Conservation (phyloP, 2,888 invertebrate species). For the Muscina levida region DNA sequence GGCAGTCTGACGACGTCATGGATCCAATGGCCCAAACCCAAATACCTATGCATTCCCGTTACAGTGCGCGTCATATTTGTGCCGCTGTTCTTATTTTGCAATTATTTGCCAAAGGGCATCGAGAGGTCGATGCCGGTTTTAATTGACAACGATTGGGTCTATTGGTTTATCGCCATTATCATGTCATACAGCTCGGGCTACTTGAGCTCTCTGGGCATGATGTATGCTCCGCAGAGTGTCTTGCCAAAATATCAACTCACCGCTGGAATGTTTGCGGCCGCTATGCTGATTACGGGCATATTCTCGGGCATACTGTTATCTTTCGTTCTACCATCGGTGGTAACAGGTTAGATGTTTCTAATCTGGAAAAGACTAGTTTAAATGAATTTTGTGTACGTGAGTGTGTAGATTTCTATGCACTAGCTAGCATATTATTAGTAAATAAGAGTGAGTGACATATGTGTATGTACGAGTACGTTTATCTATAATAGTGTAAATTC, state of each 20-base stretch:
- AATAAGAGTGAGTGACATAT: too few relatives aligned
- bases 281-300: slow-evolving; percentile 94
- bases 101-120: slow-evolving; percentile 85
- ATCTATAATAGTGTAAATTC: too few relatives aligned
- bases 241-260: slow-evolving; percentile 90
- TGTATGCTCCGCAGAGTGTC: slow-evolving; percentile 82
- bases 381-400: too few relatives aligned
- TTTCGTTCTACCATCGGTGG: slow-evolving; percentile 83
- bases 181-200: slow-evolving; percentile 96
- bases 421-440: too few relatives aligned
- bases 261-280: slow-evolving; percentile 98
- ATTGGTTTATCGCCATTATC: slow-evolving; percentile 86
- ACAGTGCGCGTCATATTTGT: slow-evolving; percentile 88
- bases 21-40: slow-evolving; percentile 90
- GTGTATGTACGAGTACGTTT: too few relatives aligned
- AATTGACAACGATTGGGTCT: slow-evolving; percentile 89
- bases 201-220: slow-evolving; percentile 83
- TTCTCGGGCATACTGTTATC: slow-evolving; percentile 90
- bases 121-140: slow-evolving; percentile 86
- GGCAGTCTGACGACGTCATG: slow-evolving; percentile 93
- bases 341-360: slow-evolving; percentile 47
- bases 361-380: too few relatives aligned
- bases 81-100: slow-evolving; percentile 94
- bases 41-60: slow-evolving; percentile 87
- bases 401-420: too few relatives aligned